Evolutionary conservation across 1,140 invertebrate genomes (phyloP), one percentile per base, ranked within the genome.

Genomic region (Aphidius ervi): DNA sequence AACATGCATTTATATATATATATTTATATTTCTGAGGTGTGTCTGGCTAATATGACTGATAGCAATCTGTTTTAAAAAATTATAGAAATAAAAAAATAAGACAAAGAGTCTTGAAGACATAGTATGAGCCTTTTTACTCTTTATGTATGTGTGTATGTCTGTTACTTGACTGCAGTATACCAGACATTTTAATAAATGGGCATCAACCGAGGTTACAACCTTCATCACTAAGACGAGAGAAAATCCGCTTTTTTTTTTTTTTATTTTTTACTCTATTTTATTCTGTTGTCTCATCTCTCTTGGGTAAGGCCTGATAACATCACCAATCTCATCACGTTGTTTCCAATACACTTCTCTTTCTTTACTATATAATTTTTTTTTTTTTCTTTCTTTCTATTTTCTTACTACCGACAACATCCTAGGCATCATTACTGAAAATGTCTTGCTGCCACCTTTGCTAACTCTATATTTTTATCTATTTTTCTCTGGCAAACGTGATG

Each of bases 111-210:
- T 31, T 31, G 23, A 31, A 31, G 23, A 31, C 23, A 31, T 4
- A 3, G 2, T 31, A 4, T 31, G 4, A 31, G 23, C 23, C 37
- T 41, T 4, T 16, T 16, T 23, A 45, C 52, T 59, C 50, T 54
- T 53, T 16, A 16, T 16, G n/a, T n/a, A n/a, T n/a, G n/a, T n/a
- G n/a, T n/a, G n/a, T n/a, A n/a, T n/a, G n/a, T n/a, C n/a, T n/a
- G n/a, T n/a, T n/a, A n/a, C n/a, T n/a, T n/a, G 58, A 37, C 46
- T 56, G 52, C 52, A 42, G 20, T 45, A 52, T 43, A 64, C 67
- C 70, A 67, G 67, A 64, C 61, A 68, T 63, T 74, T 74, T 75
- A 74, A 75, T 74, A 74, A 74, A 75, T 73, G 71, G 68, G 68
- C 68, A 68, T 68, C 68, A 59, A 66, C 63, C 63, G 69, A 68